Evolutionary conservation across 1,140 invertebrate genomes (phyloP).

Genomic region (Oedothorax gibbosus): DNA sequence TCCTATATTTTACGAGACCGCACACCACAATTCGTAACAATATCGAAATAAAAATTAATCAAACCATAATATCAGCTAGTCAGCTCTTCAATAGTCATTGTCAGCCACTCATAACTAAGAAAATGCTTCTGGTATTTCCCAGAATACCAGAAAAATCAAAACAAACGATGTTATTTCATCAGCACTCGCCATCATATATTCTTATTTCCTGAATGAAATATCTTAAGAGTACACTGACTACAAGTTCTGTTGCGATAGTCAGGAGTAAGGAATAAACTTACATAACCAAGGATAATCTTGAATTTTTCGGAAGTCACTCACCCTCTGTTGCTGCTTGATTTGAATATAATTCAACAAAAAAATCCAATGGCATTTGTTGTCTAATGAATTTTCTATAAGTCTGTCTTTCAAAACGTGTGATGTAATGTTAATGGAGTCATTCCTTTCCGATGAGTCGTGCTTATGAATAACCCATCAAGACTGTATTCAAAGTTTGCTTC

Average conservation of each 20-base stretch:
- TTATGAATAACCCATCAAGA: slow-evolving; percentile 13
- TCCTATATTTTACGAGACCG: too few relatives aligned
- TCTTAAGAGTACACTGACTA: background rate
- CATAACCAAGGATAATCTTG: background rate
- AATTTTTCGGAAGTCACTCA: background rate
- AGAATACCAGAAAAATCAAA: too few relatives aligned
- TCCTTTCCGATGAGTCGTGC: background rate
- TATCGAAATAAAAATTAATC: too few relatives aligned
- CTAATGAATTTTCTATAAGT: background rate
- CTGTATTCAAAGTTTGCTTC: slow-evolving; percentile 2
- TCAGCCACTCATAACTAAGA: too few relatives aligned
- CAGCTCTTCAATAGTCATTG: too few relatives aligned
- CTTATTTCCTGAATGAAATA: slow-evolving; percentile 1
- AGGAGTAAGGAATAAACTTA: too few relatives aligned
- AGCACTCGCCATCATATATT: too few relatives aligned
- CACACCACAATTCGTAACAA: too few relatives aligned
- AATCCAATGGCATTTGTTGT: background rate
- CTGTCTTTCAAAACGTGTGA: background rate
- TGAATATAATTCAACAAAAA: too few relatives aligned
- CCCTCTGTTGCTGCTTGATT: background rate
- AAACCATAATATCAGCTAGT: too few relatives aligned
- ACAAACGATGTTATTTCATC: too few relatives aligned
- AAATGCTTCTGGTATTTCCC: too few relatives aligned
- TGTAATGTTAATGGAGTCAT: slow-evolving; percentile 17
- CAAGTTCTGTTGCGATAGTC: background rate